Conservation (phyloP, 2,888 invertebrate genomes). For the Melanostoma mellinum region DNA sequence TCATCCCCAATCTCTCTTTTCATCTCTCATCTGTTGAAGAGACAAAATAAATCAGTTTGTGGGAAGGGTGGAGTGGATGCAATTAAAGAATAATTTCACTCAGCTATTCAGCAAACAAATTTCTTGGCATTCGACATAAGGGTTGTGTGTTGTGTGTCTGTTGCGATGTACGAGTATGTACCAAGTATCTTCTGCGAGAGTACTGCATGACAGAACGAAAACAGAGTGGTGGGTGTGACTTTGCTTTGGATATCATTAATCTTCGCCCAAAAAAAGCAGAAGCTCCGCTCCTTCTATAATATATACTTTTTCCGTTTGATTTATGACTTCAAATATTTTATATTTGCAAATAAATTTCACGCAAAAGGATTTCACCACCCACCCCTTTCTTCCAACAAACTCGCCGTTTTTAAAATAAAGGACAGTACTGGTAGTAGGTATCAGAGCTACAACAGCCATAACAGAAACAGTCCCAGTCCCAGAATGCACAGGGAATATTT, state of each 20-base stretch:
- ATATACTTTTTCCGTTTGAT: slow-evolving; percentile 62
- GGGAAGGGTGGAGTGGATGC: slow-evolving; percentile 46
- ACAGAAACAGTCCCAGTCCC: too few relatives aligned
- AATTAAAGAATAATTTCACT: slow-evolving; percentile 70
- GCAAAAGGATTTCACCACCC: slow-evolving; percentile 25
- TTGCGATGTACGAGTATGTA: not conserved
- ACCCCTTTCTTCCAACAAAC: not conserved
- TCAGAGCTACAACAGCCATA: too few relatives aligned
- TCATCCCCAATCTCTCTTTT: not conserved
- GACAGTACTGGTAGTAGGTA: too few relatives aligned
- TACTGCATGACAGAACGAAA: slow-evolving; percentile 1
- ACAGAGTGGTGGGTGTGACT: slow-evolving; percentile 14
- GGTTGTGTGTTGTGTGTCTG: slow-evolving; percentile 20
- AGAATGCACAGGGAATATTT: not conserved
- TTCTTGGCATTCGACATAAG: slow-evolving; percentile 57
- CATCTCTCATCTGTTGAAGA: not conserved
- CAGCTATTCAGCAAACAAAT: slow-evolving; percentile 63
- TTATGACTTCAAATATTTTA: slow-evolving; percentile 70
- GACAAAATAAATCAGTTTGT: slow-evolving; percentile 59
- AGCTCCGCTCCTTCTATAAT: not conserved
- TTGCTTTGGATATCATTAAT: slow-evolving; percentile 55
- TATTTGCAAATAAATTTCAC: slow-evolving; percentile 69
- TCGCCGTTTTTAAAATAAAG: not conserved
- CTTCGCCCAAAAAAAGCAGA: slow-evolving; percentile 27
- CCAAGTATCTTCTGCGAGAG: not conserved